Conservation (phyloP, 1,140 invertebrate species). For the Tetragnatha versicolor region DNA sequence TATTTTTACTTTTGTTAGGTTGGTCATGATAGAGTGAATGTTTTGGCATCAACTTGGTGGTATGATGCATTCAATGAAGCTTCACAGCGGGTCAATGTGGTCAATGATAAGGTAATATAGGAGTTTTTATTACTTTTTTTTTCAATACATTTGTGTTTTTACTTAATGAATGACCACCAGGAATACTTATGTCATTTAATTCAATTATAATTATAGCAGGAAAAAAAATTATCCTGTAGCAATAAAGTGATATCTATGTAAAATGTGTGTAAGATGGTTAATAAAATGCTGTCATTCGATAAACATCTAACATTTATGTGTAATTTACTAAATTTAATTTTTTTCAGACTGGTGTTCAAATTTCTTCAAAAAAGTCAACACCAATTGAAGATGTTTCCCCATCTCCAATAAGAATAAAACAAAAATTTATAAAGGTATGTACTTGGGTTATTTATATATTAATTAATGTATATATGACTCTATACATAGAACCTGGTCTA, state of each 20-base stretch:
- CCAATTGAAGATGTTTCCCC: background rate
- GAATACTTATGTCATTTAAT: background rate
- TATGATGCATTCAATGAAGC: slow-evolving; percentile 42
- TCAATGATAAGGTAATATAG: slow-evolving; percentile 16
- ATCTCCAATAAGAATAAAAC: background rate
- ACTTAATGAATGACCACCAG: background rate
- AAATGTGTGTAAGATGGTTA: background rate
- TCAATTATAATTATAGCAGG: background rate
- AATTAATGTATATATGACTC: background rate
- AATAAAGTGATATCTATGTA: background rate
- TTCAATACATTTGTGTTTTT: background rate
- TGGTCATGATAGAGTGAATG: slow-evolving; percentile 15
- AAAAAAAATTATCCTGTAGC: background rate
- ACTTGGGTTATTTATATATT: background rate
- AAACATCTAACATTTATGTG: background rate
- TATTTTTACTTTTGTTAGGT: slow-evolving; percentile 4
- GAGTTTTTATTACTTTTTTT: background rate
- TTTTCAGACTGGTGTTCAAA: slow-evolving; percentile 7
- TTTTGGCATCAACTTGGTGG: slow-evolving; percentile 34
- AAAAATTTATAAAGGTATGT: slow-evolving; percentile 10
- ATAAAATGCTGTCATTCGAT: background rate
- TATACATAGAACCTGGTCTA: background rate
- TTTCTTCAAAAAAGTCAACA: too few relatives aligned
- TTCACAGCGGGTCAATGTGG: background rate
- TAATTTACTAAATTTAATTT: background rate